These are phyloP conservation scores for Adela reaumurella DNA, from an alignment of 2,888 invertebrate species.

Conservation along the genomic window DNA sequence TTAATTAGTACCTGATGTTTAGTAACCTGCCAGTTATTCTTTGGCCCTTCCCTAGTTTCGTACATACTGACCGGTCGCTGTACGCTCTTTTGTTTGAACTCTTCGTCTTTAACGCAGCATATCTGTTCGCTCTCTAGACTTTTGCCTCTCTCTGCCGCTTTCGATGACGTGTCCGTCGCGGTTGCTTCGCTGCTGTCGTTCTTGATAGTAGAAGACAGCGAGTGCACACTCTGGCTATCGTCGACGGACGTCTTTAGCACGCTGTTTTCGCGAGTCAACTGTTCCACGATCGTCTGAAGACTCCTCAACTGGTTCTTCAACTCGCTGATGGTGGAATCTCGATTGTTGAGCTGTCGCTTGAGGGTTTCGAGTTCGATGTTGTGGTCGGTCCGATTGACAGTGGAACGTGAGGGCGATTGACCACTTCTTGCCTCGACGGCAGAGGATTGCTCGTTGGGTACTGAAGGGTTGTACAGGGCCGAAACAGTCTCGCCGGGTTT, in stretches of 20 bases:
- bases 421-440: conserved; percentile 17
- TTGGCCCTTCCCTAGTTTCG: conserved; percentile 72
- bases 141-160: conserved; percentile 34
- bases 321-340: conserved; percentile 63
- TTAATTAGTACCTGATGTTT: conserved; percentile 54
- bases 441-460: conserved; percentile 28
- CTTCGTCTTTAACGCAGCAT: conserved; percentile 41
- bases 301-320: conserved; percentile 60
- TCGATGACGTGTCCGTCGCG: conserved; percentile 20
- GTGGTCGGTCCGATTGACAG: conserved; percentile 15
- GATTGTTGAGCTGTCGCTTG: conserved; percentile 57
- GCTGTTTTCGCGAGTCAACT: conserved; percentile 75
- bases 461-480: conserved; percentile 35
- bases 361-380: conserved; percentile 31
- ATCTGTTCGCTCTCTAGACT: conserved; percentile 32
- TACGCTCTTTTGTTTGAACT: conserved; percentile 38
- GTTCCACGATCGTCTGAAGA: conserved; percentile 67
- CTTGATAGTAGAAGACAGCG: conserved; percentile 28
- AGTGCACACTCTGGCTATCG: conserved; percentile 38
- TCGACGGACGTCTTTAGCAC: conserved; percentile 62
- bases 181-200: conserved; percentile 26
- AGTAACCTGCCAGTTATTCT: conserved; percentile 58
- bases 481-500: conserved; percentile 36
- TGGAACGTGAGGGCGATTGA: conserved; percentile 19
- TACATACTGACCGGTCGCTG: conserved; percentile 87